Evolutionary conservation across 2,888 invertebrate species (phyloP).

Genomic region (Scaptomyza flava): DNA sequence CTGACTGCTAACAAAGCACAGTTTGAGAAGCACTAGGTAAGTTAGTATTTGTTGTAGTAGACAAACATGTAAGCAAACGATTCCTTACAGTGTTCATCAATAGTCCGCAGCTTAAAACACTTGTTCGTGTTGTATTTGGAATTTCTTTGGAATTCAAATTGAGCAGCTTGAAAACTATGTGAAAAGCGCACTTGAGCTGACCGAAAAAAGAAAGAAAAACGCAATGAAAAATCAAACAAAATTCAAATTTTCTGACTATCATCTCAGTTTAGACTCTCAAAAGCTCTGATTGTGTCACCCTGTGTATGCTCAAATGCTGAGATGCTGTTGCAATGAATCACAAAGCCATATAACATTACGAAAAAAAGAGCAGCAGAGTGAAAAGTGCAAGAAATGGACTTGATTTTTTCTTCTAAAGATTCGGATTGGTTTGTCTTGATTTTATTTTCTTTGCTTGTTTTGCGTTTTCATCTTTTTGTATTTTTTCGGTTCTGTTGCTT

Average conservation of each 20-base stretch:
- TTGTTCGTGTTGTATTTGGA: neutral
- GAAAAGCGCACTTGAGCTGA: slow-evolving; percentile 1
- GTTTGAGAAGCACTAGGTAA: neutral
- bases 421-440: slow-evolving; percentile 44
- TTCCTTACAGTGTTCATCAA: too few relatives aligned
- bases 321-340: slow-evolving; percentile 14
- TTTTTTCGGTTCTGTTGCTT: slow-evolving; percentile 9
- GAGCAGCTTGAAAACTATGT: neutral
- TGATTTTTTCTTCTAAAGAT: neutral
- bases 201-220: neutral
- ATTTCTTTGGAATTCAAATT: neutral
- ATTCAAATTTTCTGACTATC: slow-evolving; percentile 17
- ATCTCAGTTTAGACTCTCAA: slow-evolving; percentile 2
- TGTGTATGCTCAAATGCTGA: slow-evolving; percentile 8
- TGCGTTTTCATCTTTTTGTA: slow-evolving; percentile 1
- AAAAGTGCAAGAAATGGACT: slow-evolving; percentile 39
- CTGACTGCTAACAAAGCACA: neutral
- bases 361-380: slow-evolving; percentile 21
- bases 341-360: slow-evolving; percentile 57
- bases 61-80: too few relatives aligned
- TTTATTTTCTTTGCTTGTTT: slow-evolving; percentile 3
- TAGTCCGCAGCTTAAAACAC: too few relatives aligned
- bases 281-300: slow-evolving; percentile 36
- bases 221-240: neutral
- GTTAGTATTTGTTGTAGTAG: too few relatives aligned